These are phyloP conservation scores for Boloria euphrosyne DNA, from an alignment of 2,888 invertebrate species.

Conservation along the genomic window DNA sequence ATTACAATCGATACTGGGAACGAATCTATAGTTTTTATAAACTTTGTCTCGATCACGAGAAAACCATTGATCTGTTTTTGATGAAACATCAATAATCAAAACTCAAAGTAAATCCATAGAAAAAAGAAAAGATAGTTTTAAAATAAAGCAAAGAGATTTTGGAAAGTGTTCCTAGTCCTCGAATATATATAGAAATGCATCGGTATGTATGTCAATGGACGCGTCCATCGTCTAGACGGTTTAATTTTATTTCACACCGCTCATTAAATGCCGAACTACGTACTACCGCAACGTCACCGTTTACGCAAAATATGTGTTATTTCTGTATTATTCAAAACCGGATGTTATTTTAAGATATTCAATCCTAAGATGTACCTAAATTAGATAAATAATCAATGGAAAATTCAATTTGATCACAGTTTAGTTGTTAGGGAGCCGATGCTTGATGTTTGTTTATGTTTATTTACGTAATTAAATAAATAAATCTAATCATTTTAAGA, in stretches of 20 bases:
- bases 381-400: background rate
- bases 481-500: no score
- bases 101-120: background rate
- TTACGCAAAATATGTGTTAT: slow-evolving; percentile 20
- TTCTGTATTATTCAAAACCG: slow-evolving; percentile 11
- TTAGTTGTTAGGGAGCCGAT: no score
- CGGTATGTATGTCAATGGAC: slow-evolving; percentile 53
- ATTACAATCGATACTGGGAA: no score
- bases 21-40: no score
- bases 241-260: slow-evolving; percentile 51
- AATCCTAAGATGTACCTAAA: background rate
- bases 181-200: slow-evolving; percentile 12
- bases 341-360: slow-evolving; percentile 20
- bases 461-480: no score
- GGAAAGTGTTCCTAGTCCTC: background rate
- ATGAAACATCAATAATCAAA: background rate
- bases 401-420: no score
- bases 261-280: slow-evolving; percentile 31
- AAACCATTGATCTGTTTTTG: no score
- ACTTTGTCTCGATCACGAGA: no score
- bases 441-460: no score
- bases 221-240: slow-evolving; percentile 53
- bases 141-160: background rate
- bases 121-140: background rate
- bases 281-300: slow-evolving; percentile 13